These are phyloP conservation scores for Lutjanus campechanus DNA, from an alignment of 2,797 vertebrate species.

Conservation along the genomic window DNA sequence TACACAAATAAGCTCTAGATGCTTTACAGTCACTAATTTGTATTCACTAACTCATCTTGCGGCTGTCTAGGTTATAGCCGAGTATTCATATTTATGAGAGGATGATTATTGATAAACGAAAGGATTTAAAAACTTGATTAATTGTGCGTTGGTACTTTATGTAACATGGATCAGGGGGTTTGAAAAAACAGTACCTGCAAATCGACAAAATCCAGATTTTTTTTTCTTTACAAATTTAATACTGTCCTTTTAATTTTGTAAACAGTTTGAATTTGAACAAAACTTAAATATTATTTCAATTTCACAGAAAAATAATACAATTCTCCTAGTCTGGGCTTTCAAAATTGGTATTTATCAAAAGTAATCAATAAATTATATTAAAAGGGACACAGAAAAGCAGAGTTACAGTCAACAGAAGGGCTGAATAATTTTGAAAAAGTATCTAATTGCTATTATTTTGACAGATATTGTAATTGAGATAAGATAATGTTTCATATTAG, in stretches of 20 bases:
- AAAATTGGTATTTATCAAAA: not conserved
- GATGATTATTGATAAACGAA: not conserved
- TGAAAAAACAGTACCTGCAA: no score
- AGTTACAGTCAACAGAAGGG: not conserved
- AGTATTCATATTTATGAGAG: not conserved
- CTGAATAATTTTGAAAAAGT: no score
- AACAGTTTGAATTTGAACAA: no score
- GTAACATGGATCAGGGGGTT: not conserved
- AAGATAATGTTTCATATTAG: no score
- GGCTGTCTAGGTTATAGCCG: not conserved
- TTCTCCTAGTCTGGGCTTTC: not conserved
- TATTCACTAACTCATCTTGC: no score
- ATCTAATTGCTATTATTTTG: no score
- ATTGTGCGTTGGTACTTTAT: not conserved
- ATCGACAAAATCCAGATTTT: no score
- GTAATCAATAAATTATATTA: not conserved
- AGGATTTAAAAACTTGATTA: not conserved
- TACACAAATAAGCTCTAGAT: not conserved
- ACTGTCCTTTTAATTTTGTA: no score
- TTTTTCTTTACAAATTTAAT: no score
- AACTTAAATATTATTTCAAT: not conserved
- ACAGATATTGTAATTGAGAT: no score
- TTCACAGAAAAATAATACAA: constrained; percentile 1
- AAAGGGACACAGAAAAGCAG: not conserved
- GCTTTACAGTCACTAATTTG: not conserved